These are phyloP conservation scores for Scelioninae gen. 1 DNA, from an alignment of 2,888 invertebrate species.

Conservation along the genomic window DNA sequence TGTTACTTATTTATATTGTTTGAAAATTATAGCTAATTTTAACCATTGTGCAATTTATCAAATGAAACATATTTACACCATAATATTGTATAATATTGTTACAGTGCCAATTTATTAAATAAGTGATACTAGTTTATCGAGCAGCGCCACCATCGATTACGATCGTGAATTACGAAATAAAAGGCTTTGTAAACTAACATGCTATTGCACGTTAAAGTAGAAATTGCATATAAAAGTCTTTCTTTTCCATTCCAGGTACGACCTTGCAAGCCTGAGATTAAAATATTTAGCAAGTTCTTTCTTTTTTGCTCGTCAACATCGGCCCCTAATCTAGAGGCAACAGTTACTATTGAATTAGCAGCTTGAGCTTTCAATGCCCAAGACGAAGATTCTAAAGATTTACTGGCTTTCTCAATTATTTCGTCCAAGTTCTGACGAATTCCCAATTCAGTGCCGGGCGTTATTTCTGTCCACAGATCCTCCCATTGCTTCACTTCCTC, in stretches of 20 bases:
- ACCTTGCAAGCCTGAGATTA: conserved; percentile 90
- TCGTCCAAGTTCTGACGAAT: conserved; percentile 90
- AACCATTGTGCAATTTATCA: too few relatives aligned
- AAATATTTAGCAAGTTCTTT: conserved; percentile 88
- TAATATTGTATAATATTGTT: too few relatives aligned
- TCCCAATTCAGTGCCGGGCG: conserved; percentile 93
- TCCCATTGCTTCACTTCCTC: conserved; percentile 90
- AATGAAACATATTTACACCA: too few relatives aligned
- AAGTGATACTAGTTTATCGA: too few relatives aligned
- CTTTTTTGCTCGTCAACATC: conserved; percentile 88
- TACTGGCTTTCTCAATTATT: conserved; percentile 89
- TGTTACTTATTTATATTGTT: too few relatives aligned
- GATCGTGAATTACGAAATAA: too few relatives aligned
- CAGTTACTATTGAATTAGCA: conserved; percentile 91
- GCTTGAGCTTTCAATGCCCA: conserved; percentile 95
- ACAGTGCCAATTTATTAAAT: too few relatives aligned
- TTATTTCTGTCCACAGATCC: conserved; percentile 95
- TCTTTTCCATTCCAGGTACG: conserved; percentile 97
- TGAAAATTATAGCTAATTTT: too few relatives aligned
- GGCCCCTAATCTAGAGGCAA: conserved; percentile 89
- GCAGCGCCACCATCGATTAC: too few relatives aligned
- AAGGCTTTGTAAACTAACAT: conserved; percentile 89
- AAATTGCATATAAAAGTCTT: conserved; percentile 90
- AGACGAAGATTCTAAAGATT: conserved; percentile 91
- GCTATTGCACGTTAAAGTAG: conserved; percentile 89